Conservation (phyloP, 2,888 invertebrate species). For the Lysandra bellargus region DNA sequence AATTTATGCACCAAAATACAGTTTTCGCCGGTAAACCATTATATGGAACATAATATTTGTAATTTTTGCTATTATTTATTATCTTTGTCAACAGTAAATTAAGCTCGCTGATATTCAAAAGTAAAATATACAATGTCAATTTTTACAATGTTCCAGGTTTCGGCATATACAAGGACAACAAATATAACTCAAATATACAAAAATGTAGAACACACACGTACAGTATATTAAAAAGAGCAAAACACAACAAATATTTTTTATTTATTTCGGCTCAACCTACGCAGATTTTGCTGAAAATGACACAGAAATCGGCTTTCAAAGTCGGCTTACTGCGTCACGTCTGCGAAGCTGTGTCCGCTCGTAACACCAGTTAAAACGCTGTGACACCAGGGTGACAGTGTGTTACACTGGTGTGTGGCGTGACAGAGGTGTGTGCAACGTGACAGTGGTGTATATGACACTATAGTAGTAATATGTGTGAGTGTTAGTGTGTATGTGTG, state of each 20-base stretch:
- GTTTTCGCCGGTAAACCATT: no score
- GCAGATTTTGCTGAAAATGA: not conserved
- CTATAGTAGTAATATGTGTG: no score
- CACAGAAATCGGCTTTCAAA: conserved; percentile 4
- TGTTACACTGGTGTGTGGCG: not conserved
- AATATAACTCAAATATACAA: no score
- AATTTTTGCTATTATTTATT: no score
- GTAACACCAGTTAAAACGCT: not conserved
- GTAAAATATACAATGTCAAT: no score
- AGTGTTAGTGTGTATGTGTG: not conserved
- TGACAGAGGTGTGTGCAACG: not conserved
- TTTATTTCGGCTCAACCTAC: not conserved
- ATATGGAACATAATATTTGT: no score
- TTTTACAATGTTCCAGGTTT: not conserved
- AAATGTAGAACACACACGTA: no score
- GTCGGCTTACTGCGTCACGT: conserved; percentile 15
- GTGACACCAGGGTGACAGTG: not conserved
- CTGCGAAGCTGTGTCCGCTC: not conserved
- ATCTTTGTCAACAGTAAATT: no score
- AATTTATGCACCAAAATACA: no score
- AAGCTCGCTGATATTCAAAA: no score
- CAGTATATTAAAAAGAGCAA: not conserved
- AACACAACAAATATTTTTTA: not conserved
- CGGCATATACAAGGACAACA: not conserved
- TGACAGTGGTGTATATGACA: not conserved